phyloP scores from a whole-genome alignment of 1,140 invertebrate species.

The Schlechtendalia chinensis region DNA sequence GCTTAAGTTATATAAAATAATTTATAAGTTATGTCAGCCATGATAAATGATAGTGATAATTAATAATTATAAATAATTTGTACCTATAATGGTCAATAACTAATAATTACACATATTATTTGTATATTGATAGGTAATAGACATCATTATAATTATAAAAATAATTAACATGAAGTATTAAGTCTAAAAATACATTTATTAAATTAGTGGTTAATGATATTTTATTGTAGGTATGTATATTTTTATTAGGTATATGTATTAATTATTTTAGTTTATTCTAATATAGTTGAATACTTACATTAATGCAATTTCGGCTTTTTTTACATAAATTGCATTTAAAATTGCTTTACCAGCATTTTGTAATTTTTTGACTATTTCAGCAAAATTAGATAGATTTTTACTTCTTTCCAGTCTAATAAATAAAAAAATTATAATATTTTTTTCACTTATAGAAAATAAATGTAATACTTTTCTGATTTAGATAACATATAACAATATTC shows the following conservation, averaged over 20 bases:
- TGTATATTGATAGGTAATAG: too few species aligned
- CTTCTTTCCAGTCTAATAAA: background rate
- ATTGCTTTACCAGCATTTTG: background rate
- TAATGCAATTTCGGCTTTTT: background rate
- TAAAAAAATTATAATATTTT: background rate
- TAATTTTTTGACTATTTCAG: slow-evolving; percentile 19
- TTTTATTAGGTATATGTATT: background rate
- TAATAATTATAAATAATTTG: too few species aligned
- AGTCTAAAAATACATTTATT: background rate
- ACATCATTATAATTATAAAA: too few species aligned
- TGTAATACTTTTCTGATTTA: slow-evolving; percentile 2
- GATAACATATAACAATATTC: slow-evolving; percentile 1
- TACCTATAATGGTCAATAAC: too few species aligned
- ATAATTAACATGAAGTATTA: too few species aligned
- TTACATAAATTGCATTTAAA: background rate
- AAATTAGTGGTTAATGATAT: background rate
- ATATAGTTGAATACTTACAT: background rate
- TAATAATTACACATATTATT: too few species aligned
- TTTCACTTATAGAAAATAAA: background rate
- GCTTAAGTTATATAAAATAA: too few species aligned
- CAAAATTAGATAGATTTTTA: background rate
- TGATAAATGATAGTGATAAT: too few species aligned
- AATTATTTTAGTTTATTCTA: background rate
- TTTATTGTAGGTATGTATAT: background rate
- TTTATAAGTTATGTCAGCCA: too few species aligned